phyloP scores from a whole-genome alignment of 2,113 vertebrate species.

The Larimichthys polyactis region DNA sequence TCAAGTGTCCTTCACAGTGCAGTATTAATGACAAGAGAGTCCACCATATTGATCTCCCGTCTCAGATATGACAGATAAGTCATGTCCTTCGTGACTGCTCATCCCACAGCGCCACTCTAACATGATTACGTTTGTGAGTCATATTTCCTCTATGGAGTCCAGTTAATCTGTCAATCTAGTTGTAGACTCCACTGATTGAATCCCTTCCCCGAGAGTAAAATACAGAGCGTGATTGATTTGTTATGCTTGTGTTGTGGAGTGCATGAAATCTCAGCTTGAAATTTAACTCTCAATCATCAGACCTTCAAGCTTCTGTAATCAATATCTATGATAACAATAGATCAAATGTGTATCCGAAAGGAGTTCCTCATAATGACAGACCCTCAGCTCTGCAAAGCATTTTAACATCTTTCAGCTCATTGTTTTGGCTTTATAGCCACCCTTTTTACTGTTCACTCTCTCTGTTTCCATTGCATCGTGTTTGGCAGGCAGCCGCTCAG shows the following conservation, averaged over 20 bases:
- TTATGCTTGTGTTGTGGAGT: neutral
- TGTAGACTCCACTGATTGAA: slow-evolving; percentile 22
- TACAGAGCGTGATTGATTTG: neutral
- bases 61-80: slow-evolving; percentile 14
- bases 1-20: slow-evolving; percentile 28
- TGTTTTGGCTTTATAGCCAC: too few relatives aligned
- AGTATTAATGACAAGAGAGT: neutral
- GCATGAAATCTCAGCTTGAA: neutral
- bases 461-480: neutral
- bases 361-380: neutral
- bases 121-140: slow-evolving; percentile 24
- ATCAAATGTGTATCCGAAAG: neutral
- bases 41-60: slow-evolving; percentile 43
- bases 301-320: neutral
- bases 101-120: slow-evolving; percentile 23
- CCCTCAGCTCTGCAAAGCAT: neutral
- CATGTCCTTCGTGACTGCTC: slow-evolving; percentile 12
- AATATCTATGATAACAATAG: neutral
- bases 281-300: too few relatives aligned
- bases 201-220: too few relatives aligned
- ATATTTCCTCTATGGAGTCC: slow-evolving; percentile 16
- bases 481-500: neutral
- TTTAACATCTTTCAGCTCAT: too few relatives aligned
- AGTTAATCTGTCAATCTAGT: slow-evolving; percentile 26
- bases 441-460: neutral